Percentiles rank a stretch among this genome's conserved stretches.
These are phyloP conservation scores for Lithodes maja DNA, from an alignment of 2,888 invertebrate genomes.

Conservation along the genomic window DNA sequence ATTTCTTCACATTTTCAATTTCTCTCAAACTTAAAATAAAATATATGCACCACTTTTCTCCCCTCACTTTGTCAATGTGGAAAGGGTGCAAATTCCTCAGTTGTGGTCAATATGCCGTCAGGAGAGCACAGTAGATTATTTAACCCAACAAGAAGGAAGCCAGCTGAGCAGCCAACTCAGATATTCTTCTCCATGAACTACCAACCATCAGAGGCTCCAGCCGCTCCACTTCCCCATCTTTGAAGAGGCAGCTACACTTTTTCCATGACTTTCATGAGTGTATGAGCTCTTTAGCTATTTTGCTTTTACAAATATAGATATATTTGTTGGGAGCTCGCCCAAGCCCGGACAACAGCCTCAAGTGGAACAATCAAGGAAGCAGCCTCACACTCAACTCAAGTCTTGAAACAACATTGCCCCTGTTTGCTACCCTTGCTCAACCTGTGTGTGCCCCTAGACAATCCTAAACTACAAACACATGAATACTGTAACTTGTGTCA, in stretches of 20 bases:
- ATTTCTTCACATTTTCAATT: too few species aligned
- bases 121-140: not conserved
- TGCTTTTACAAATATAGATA: too few species aligned
- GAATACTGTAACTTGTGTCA: too few species aligned
- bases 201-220: not conserved
- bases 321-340: too few species aligned
- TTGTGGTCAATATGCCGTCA: not conserved
- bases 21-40: not conserved
- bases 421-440: too few species aligned
- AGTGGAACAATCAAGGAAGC: too few species aligned
- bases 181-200: conserved; percentile 13
- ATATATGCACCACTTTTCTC: not conserved
- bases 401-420: too few species aligned
- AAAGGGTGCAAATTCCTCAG: not conserved
- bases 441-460: too few species aligned
- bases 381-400: too few species aligned
- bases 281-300: too few species aligned
- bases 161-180: not conserved
- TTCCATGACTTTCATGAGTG: not conserved
- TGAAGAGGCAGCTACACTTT: not conserved
- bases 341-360: too few species aligned
- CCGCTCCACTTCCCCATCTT: not conserved
- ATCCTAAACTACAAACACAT: too few species aligned
- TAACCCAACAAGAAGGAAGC: not conserved
- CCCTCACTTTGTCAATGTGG: conserved; percentile 9